Percentiles rank a stretch among this genome's conserved stretches.
Conservation (phyloP, 2,888 invertebrate genomes). For the Neria commutata region DNA sequence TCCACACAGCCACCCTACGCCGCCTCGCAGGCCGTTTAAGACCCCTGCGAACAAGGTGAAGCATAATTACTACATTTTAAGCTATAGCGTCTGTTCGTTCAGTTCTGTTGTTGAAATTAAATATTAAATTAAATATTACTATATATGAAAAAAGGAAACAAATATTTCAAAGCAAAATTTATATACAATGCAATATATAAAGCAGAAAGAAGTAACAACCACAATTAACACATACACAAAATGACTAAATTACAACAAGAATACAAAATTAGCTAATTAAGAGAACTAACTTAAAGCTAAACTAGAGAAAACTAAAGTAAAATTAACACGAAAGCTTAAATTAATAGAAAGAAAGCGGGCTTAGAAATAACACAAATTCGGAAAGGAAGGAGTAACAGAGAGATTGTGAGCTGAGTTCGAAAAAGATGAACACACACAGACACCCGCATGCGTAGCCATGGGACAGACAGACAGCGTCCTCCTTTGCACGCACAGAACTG, state of each 20-base stretch:
- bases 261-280: constrained; percentile 35
- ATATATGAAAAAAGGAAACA: constrained; percentile 29
- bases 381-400: constrained; percentile 29
- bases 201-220: constrained; percentile 36
- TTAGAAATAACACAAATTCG: too few species aligned
- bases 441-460: too few species aligned
- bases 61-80: constrained; percentile 46
- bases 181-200: constrained; percentile 34
- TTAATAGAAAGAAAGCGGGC: too few species aligned
- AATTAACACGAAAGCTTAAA: constrained; percentile 24
- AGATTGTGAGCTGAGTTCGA: constrained; percentile 27
- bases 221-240: constrained; percentile 26
- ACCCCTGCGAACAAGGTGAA: constrained; percentile 37
- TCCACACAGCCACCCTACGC: constrained; percentile 62
- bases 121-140: constrained; percentile 33
- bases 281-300: constrained; percentile 39
- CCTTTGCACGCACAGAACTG: too few species aligned
- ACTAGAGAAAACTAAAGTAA: constrained; percentile 27
- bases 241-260: constrained; percentile 27
- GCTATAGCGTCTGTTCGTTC: constrained; percentile 60
- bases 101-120: constrained; percentile 57
- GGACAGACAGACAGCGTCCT: too few species aligned
- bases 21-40: constrained; percentile 61
- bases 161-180: constrained; percentile 30
- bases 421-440: constrained; percentile 21